A percentile compares a stretch with the other conserved stretches of the same genome.
phyloP scores from a whole-genome alignment of 2,113 vertebrate genomes.

The Leptobrachium leishanense region DNA sequence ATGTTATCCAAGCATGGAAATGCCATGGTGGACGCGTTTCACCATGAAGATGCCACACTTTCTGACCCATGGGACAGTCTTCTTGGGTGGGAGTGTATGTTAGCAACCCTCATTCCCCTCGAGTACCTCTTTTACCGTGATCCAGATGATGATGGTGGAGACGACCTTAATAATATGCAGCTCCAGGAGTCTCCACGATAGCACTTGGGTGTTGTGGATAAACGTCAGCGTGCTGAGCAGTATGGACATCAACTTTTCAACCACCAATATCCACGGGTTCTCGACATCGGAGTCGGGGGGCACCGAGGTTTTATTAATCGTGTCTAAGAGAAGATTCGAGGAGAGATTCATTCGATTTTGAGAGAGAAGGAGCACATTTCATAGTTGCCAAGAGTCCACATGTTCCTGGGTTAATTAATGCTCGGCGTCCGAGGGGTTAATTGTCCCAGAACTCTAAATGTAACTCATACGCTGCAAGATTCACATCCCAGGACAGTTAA shows the following conservation, averaged over 20 bases:
- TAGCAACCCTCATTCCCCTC: neutral
- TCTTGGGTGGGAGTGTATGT: neutral
- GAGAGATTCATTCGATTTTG: too few species aligned
- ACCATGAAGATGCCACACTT: too few species aligned
- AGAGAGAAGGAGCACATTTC: too few species aligned
- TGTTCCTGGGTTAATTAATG: too few species aligned
- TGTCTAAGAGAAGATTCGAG: neutral
- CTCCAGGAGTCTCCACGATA: constrained; percentile 70
- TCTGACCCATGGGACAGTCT: too few species aligned
- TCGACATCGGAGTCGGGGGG: neutral
- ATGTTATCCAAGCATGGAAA: too few species aligned
- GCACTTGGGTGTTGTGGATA: constrained; percentile 60
- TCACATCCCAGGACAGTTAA: too few species aligned
- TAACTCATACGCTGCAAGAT: too few species aligned
- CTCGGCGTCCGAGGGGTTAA: too few species aligned
- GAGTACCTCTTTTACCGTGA: constrained; percentile 69
- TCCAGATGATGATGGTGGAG: constrained; percentile 68
- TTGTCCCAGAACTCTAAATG: too few species aligned
- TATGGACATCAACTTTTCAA: constrained; percentile 63
- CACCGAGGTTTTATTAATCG: neutral
- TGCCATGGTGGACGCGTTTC: too few species aligned
- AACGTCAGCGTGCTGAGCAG: constrained; percentile 62
- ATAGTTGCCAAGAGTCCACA: too few species aligned
- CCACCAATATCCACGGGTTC: constrained; percentile 62
- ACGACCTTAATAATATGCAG: constrained; percentile 71